Evolutionary conservation across 2,797 vertebrate species (phyloP), one percentile per base, ranked within the genome.

Genomic region (Stomatorhinus walkeri): DNA sequence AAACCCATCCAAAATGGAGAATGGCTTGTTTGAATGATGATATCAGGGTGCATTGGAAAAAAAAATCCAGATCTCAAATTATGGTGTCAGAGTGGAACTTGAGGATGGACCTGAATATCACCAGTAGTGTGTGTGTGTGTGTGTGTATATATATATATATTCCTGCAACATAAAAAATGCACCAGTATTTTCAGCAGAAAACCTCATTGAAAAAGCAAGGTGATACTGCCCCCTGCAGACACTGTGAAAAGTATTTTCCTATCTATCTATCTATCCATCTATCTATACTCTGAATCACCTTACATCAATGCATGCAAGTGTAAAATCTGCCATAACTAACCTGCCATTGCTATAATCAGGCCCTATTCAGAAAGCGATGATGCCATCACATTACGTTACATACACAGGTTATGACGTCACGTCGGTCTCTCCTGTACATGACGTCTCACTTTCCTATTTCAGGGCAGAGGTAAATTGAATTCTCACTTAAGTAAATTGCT

Each of bases 201-300:
- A 24, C 19, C 16, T 2, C 43, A 40, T 48, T 22, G 92, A 91
- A 91, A 89, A 92, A 89, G 90, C 93, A 86, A 28, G 85, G 85
- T 86, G 51, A 86, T 54, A 56, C 51, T 56, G 51, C 85, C 85
- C 56, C 85, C 85, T 86, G 51, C 85, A 86, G 85, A 56, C 51
- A 54, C 16, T 5, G 3, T 86, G 24, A 24, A 28, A 56, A 86
- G 2, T 46, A 22, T n/a, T 19, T 56, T 56, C 16, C 52, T 56
- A 56, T 56, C 16, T 0, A n/a, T 56, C 52, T 56, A 6, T 56
- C 16, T 19, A 0, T 54, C 16, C 1, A 54, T 54, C 4, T 0
- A n/a, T 56, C 1, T 2, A 56, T 10, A 24, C 81, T 85, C 10
- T 24, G 43, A 32, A 49, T 32, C 22, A 24, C n/a, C 10, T 28